phyloP scores from a whole-genome alignment of 1,140 invertebrate species.

The Mycetomoellerius zeteki region DNA sequence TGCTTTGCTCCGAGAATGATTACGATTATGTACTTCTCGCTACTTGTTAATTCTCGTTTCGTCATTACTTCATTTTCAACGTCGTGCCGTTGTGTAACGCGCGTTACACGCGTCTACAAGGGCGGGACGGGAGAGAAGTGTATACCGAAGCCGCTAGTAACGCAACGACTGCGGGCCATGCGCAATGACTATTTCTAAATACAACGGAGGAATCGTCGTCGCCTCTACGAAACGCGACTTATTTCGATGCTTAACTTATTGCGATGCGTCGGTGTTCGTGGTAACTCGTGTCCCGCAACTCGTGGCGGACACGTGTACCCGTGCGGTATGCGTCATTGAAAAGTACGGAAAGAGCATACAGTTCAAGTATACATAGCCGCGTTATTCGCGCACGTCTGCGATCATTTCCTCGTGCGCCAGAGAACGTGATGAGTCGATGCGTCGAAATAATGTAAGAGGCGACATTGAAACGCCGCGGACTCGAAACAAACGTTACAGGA shows the following conservation, averaged over 20 bases:
- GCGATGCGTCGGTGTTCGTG: conserved; percentile 16
- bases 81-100: not conserved
- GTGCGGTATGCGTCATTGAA: conserved; percentile 56
- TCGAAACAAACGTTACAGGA: not conserved
- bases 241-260: no score
- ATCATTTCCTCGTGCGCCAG: not conserved
- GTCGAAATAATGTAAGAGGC: not conserved
- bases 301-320: conserved; percentile 21
- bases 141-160: not conserved
- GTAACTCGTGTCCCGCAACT: conserved; percentile 13
- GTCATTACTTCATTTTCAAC: not conserved
- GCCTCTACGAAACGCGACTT: conserved; percentile 3
- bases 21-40: conserved; percentile 21
- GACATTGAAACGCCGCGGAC: not conserved
- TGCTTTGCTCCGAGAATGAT: not conserved
- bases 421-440: not conserved
- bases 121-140: not conserved
- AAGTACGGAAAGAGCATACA: conserved; percentile 46
- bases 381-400: conserved; percentile 17
- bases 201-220: conserved; percentile 5
- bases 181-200: conserved; percentile 70
- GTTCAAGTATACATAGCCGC: conserved; percentile 41
- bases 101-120: not conserved
- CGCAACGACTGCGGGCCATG: not conserved
- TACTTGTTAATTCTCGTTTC: not conserved